Evolutionary conservation across 2,797 vertebrate genomes (phyloP).

Genomic region (Protosalanx chinensis): DNA sequence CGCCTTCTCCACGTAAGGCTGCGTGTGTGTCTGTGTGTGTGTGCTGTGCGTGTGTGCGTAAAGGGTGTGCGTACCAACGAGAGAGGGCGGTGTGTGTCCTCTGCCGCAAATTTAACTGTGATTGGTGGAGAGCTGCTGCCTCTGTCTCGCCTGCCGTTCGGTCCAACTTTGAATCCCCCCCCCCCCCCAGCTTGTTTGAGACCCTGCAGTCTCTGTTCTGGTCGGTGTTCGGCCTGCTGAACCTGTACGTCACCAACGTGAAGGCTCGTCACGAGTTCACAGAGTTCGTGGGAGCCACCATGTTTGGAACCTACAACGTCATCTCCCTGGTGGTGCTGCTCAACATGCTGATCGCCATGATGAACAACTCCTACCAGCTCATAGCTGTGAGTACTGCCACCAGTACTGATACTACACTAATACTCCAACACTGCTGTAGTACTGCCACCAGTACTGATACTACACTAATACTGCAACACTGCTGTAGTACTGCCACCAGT

Average conservation of each 20-base stretch:
- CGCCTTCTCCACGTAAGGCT: slow-evolving; percentile 96
- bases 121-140: too few species aligned
- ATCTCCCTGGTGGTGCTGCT: slow-evolving; percentile 93
- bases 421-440: too few species aligned
- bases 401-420: neutral
- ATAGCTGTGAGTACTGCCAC: slow-evolving; percentile 84
- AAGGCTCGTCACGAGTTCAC: slow-evolving; percentile 95
- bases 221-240: slow-evolving; percentile 92
- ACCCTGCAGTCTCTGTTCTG: slow-evolving; percentile 96
- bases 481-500: too few species aligned
- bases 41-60: slow-evolving; percentile 17
- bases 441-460: too few species aligned
- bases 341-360: slow-evolving; percentile 99
- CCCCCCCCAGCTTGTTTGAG: slow-evolving; percentile 84
- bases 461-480: too few species aligned
- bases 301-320: slow-evolving; percentile 96
- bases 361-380: slow-evolving; percentile 99
- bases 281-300: slow-evolving; percentile 92
- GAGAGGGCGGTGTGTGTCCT: too few species aligned
- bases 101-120: too few species aligned
- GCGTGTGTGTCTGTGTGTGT: slow-evolving; percentile 27
- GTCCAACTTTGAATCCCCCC: slow-evolving; percentile 8
- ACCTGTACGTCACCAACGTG: slow-evolving; percentile 93
- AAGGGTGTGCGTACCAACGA: too few species aligned
- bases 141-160: too few species aligned